A percentile compares a stretch with the other conserved stretches of the same genome.
Conservation (phyloP, 2,113 vertebrate genomes). For the Petrocephalus zakoni region DNA sequence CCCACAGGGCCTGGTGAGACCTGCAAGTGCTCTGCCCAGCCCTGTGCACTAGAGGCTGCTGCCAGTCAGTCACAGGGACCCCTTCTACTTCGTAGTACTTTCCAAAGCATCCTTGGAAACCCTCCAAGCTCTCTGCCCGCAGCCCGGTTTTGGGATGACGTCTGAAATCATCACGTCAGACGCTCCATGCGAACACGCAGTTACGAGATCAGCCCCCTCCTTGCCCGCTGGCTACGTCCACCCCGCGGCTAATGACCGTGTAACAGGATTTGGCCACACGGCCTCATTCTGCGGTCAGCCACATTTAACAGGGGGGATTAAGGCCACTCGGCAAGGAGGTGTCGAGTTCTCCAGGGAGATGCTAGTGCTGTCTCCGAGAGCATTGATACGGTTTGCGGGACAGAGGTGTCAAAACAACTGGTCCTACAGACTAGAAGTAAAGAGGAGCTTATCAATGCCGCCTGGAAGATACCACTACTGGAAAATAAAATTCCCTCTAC, state of each 20-base stretch:
- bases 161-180: conserved; percentile 37
- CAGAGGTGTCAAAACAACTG: not conserved
- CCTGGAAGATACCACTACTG: no score
- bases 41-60: not conserved
- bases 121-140: not conserved
- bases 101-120: no score
- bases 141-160: conserved; percentile 30
- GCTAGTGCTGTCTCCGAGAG: not conserved
- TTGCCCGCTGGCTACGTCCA: conserved; percentile 21
- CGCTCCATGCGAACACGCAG: conserved; percentile 32
- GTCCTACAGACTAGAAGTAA: not conserved
- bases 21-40: not conserved
- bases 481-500: not conserved
- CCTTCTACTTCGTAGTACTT: not conserved
- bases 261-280: conserved; percentile 59
- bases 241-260: conserved; percentile 51
- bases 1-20: no score
- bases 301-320: conserved; percentile 31
- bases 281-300: conserved; percentile 42
- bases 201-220: conserved; percentile 24
- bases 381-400: not conserved
- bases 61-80: not conserved
- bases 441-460: no score
- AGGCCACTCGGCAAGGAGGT: conserved; percentile 16
- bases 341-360: not conserved